Evolutionary conservation across 37 sponge, comb jelly and placozoan species (phyloP), one percentile per base, ranked within the genome.

Genomic region (Eunapius fragilis): DNA sequence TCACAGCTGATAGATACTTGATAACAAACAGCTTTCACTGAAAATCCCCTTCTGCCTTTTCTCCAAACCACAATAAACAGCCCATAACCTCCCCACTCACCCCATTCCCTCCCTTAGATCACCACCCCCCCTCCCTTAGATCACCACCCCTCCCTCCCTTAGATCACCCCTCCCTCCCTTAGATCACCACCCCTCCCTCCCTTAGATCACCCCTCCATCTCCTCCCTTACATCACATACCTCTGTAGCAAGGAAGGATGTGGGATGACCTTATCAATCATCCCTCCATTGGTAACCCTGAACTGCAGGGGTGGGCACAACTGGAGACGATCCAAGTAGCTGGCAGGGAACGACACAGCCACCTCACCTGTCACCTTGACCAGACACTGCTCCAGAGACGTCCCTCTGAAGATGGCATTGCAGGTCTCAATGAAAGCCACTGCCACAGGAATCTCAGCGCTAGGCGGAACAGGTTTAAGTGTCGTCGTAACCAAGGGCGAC

Each of bases 361-460:
- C 25, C 31, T 96, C 92, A 2, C 96, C 96, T 14, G 87, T 85
- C 34, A 96, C 92, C 70, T 93, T 93, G 3, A 88, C 69, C 80
- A 91, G 68, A 78, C 83, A 92, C 84, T 92, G 32, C 2, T 22
- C 25, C 22, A 73, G 37, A 71, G 86, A 72, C 10, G 28, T 71
- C 7, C 89, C 89, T 72, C 89, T 90, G 74, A 93, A 95, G 1
- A 87, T 85, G 37, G 94, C 96, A 90, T 95, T 93, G 50, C 86
- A 92, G 2, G 87, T 83, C 79, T 95, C 96, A 26, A 71, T 50
- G 48, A 95, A 81, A 0, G 96, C 96, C 28, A 93, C 71, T 12
- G 96, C 96, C 17, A 95, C 27, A 2, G 94, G 93, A 4, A 88
- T 79, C 26, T 35, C 80, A 0, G n/a, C 2, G 32, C 49, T 69